Percentiles rank a stretch among this genome's conserved stretches.
Conservation (phyloP, 2,888 invertebrate genomes). For the Meghimatium bilineatum region DNA sequence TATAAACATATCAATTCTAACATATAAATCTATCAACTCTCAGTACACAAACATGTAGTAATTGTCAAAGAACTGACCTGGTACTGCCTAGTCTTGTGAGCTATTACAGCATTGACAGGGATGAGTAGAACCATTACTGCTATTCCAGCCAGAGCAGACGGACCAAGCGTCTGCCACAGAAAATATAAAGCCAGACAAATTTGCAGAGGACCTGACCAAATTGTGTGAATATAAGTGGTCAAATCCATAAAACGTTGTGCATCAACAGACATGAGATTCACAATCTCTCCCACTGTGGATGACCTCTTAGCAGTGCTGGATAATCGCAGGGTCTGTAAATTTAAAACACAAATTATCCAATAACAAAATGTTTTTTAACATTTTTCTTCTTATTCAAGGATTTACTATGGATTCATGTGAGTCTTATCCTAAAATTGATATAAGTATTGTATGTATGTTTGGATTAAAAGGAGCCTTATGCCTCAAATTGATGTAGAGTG, state of each 20-base stretch:
- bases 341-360: neutral
- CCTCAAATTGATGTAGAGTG: too few species aligned
- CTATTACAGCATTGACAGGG: constrained; percentile 76
- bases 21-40: too few species aligned
- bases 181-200: constrained; percentile 88
- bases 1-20: too few species aligned
- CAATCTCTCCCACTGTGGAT: constrained; percentile 79
- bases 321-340: constrained; percentile 77
- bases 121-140: constrained; percentile 95
- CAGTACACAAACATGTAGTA: too few species aligned
- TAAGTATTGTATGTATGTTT: too few species aligned
- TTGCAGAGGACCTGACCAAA: constrained; percentile 84
- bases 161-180: constrained; percentile 80
- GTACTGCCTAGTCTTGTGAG: constrained; percentile 70
- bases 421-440: too few species aligned
- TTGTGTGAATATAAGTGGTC: constrained; percentile 73
- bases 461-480: too few species aligned
- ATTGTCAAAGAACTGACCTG: constrained; percentile 60
- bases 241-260: constrained; percentile 77
- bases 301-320: constrained; percentile 77
- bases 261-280: constrained; percentile 79
- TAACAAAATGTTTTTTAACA: neutral
- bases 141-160: constrained; percentile 93
- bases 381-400: too few species aligned
- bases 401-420: too few species aligned